Base-by-base conservation (phyloP, 2,888 invertebrate species). In the Pseudeuparius sepicola region DNA sequence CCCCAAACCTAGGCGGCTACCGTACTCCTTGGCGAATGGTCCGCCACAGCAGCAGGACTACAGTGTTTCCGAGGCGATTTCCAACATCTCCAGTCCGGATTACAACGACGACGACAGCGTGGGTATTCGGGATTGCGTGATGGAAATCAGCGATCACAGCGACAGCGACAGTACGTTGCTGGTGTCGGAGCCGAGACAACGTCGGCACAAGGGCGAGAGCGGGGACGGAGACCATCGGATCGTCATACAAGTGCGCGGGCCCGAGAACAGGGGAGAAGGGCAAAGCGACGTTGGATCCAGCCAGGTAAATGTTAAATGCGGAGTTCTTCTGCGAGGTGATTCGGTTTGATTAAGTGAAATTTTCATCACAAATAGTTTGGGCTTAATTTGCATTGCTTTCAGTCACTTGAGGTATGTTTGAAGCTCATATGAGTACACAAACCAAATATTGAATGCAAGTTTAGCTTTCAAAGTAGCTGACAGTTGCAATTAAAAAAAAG, bases 61-160 rank as follows among this genome's bases (percentile, higher is more conserved):
- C 61, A 85, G 85, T 59, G 73, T 85, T 51, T 84, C 85, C 28
- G 85, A 86, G 66, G 87, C 85, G 32, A 78, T 87, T 51, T 86
- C 86, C 47, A 87, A 87, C 67, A 86, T 88, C 64, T 85, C 85
- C 49, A 86, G 85, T 67, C 87, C 87, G 24, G 87, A 87, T 64
- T 87, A 84, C 66, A 84, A 85, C 63, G 87, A 87, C 61, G 85
- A 84, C 58, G 84, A 85, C 64, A 77, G 77, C 46, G 78, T 85
- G 67, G 81, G 80, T 60, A 79, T 81, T 55, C 74, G 82, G 49
- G 85, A 86, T 61, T 75, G 82, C 57, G 78, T 82, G 49, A 86
- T 87, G 85, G 83, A 81, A 57, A 73, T 87, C 50, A 86, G 86
- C 57, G 87, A 88, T 66, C 83, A 85, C 31, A 86, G 43, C 25